These are phyloP conservation scores for Phoenicopterus ruber DNA, from an alignment of 2,113 vertebrate genomes.

Conservation along the genomic window DNA sequence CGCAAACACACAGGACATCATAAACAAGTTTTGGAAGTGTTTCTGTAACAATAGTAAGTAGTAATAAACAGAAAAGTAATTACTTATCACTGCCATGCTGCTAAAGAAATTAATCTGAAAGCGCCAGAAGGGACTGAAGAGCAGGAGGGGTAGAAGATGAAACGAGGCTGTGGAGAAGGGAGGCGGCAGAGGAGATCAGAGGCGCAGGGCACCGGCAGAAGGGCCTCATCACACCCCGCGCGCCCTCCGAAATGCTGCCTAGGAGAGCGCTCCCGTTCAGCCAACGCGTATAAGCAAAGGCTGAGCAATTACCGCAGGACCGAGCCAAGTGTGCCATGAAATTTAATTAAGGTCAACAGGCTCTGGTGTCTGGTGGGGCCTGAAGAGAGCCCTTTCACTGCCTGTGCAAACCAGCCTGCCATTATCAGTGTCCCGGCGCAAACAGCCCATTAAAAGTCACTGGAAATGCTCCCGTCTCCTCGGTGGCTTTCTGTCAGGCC, in stretches of 20 bases:
- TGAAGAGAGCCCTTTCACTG: neutral
- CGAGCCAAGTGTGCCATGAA: conserved; percentile 10
- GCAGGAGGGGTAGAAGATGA: neutral
- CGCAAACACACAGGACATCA: rapidly evolving
- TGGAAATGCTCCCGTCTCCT: neutral
- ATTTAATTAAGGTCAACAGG: conserved; percentile 36
- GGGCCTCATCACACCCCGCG: neutral
- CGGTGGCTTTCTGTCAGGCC: conserved; percentile 1
- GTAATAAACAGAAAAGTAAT: neutral
- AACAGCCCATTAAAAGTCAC: neutral
- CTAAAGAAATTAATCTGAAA: neutral
- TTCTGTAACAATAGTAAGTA: neutral
- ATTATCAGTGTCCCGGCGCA: neutral
- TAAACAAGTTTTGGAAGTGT: neutral
- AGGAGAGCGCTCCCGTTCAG: neutral
- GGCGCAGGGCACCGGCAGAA: rapidly evolving
- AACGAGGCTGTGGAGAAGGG: neutral
- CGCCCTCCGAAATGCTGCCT: neutral
- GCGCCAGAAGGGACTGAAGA: neutral
- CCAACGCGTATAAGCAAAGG: neutral
- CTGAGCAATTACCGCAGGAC: neutral
- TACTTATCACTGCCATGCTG: neutral
- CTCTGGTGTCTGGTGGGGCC: conserved; percentile 2
- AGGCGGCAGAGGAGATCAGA: neutral
- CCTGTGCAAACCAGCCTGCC: neutral